Evolutionary conservation across 1,140 invertebrate genomes (phyloP), one percentile per base, ranked within the genome.

Genomic region (Orius insidiosus): DNA sequence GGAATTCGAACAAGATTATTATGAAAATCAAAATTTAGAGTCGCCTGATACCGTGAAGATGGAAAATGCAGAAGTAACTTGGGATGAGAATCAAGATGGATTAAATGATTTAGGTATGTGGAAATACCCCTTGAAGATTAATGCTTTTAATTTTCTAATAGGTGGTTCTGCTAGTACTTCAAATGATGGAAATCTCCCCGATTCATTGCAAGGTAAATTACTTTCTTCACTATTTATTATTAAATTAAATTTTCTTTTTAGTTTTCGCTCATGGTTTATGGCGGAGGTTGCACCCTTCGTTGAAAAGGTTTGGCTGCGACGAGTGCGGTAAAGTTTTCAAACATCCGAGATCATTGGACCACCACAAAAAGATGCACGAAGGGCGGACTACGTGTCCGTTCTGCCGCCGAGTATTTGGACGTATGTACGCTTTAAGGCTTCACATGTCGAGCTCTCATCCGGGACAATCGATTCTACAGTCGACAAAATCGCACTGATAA

Each of bases 291-390:
- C 45, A 51, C 19, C 50, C 50, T 9, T 46, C 50, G 5, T 31
- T 52, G 47, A 48, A 48, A 38, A 39, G 47, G 15, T 49, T 53
- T 30, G 43, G 68, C 47, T 76, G 73, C 64, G 69, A 68, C 54
- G 62, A 74, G 55, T 82, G 78, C 63, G 76, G 71, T 54, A 80
- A 82, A 66, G 72, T 73, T 39, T 82, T 84, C 59, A 81, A 78
- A 52, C 77, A 80, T 54, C 76, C 76, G 45, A 78, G 76, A 54
- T 81, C 78, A 34, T 64, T 84, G 37, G 73, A 76, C 45, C 71
- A 80, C 5, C 80, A 84, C 57, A 78, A 78, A 58, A 70, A 80
- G 58, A 74, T 76, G 49, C 80, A 84, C 58, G 77, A 75, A 42
- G 80, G 80, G 31, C 76, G 80, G 61, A 80, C 73, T 6, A 68